Conservation (phyloP, 2,113 vertebrate species). For the Polyodon spathula region DNA sequence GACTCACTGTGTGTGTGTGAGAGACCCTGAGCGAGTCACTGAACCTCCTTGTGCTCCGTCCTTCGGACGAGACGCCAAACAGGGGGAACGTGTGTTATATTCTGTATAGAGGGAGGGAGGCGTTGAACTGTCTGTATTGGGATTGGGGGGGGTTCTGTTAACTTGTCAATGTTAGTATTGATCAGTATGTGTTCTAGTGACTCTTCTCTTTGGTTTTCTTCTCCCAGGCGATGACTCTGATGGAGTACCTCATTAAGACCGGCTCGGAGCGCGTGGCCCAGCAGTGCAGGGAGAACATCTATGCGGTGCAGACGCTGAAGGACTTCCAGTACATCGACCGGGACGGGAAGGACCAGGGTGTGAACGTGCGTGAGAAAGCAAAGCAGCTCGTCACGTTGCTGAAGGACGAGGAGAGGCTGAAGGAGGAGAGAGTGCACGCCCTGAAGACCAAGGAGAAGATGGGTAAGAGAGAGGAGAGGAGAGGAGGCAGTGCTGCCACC, state of each 20-base stretch:
- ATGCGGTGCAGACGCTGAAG: conserved; percentile 84
- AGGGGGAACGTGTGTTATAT: too few relatives aligned
- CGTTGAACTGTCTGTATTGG: too few relatives aligned
- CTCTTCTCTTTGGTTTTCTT: neutral
- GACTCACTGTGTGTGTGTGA: too few relatives aligned
- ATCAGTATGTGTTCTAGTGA: neutral
- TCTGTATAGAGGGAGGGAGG: too few relatives aligned
- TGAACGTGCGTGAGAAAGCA: conserved; percentile 85
- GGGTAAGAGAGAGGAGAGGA: conserved; percentile 85
- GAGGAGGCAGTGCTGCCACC: conserved; percentile 16
- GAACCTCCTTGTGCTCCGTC: too few relatives aligned
- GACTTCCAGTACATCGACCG: conserved; percentile 87
- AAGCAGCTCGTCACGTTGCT: conserved; percentile 83
- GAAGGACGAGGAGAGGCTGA: conserved; percentile 79
- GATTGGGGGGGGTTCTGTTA: too few relatives aligned
- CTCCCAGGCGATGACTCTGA: conserved; percentile 79
- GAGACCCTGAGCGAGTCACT: too few relatives aligned
- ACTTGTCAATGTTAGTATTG: neutral
- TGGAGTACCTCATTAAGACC: conserved; percentile 90
- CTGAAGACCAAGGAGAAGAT: conserved; percentile 95
- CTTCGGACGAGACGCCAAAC: too few relatives aligned
- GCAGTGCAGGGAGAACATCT: conserved; percentile 88
- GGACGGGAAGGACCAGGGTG: conserved; percentile 87
- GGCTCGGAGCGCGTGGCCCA: conserved; percentile 85
- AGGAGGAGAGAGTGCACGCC: conserved; percentile 78